Evolutionary conservation across 2,888 invertebrate genomes (phyloP).

Genomic region (Craniophora ligustri): DNA sequence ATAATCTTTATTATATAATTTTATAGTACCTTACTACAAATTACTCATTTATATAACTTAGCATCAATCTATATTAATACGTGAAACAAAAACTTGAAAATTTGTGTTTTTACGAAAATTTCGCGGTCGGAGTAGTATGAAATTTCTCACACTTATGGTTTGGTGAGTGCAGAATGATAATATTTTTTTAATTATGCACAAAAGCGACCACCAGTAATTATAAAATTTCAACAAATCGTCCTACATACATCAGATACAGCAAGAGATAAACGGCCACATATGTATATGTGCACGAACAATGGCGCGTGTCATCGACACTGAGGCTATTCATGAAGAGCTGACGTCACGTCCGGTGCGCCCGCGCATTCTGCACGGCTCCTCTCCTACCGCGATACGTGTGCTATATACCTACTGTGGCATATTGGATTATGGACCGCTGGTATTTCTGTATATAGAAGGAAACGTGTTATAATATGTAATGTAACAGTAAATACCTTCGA

Average conservation of each 20-base stretch:
- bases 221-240: slow-evolving; percentile 28
- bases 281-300: slow-evolving; percentile 57
- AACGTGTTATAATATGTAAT: too few relatives aligned
- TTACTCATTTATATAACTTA: too few relatives aligned
- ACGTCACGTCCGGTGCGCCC: slow-evolving; percentile 69
- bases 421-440: slow-evolving; percentile 1
- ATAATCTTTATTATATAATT: too few relatives aligned
- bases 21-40: too few relatives aligned
- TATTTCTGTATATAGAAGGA: background rate
- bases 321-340: slow-evolving; percentile 65
- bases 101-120: too few relatives aligned
- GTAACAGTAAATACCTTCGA: background rate
- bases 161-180: too few relatives aligned
- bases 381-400: slow-evolving; percentile 35
- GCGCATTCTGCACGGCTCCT: slow-evolving; percentile 50
- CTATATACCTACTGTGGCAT: slow-evolving; percentile 22
- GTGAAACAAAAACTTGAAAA: too few relatives aligned
- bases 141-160: too few relatives aligned
- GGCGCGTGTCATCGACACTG: slow-evolving; percentile 71
- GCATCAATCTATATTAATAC: too few relatives aligned
- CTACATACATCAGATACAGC: slow-evolving; percentile 4
- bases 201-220: too few relatives aligned
- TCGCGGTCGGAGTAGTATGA: too few relatives aligned
- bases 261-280: slow-evolving; percentile 45
- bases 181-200: too few relatives aligned